A percentile compares a stretch with the other conserved stretches of the same genome.
phyloP scores from a whole-genome alignment of 2,113 vertebrate species.

The Rhagologus leucostigma region DNA sequence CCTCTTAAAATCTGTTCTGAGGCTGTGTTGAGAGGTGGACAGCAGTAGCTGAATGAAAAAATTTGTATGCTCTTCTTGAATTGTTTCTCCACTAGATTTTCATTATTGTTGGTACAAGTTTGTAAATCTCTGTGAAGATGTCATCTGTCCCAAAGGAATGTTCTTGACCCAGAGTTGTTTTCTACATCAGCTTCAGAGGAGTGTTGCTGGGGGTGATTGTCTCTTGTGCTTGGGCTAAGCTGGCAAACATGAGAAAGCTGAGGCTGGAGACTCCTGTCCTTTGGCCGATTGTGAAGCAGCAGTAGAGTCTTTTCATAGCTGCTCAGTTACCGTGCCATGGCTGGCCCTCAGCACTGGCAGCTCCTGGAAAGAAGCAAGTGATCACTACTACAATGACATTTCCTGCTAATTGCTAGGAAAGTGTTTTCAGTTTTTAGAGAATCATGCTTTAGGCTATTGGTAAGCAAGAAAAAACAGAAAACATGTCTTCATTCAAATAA shows the following conservation, averaged over 20 bases:
- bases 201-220: background rate
- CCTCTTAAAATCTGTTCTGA: background rate
- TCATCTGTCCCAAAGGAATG: background rate
- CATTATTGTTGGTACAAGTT: background rate
- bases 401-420: background rate
- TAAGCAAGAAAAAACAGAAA: background rate
- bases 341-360: background rate
- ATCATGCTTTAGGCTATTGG: background rate
- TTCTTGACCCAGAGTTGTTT: background rate
- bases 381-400: background rate
- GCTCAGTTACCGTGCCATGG: background rate
- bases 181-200: background rate
- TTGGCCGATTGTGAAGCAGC: background rate
- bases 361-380: background rate
- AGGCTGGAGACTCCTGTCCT: background rate
- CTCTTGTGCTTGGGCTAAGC: background rate
- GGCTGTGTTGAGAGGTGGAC: rapidly evolving
- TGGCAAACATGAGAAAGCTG: background rate
- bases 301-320: background rate
- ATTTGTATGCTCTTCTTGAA: rapidly evolving
- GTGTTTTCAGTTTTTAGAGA: background rate
- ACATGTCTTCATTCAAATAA: background rate
- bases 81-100: background rate
- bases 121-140: background rate
- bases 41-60: background rate